Base-by-base conservation (phyloP, 2,113 vertebrate genomes). In the Stomatorhinus ivindoensis region DNA sequence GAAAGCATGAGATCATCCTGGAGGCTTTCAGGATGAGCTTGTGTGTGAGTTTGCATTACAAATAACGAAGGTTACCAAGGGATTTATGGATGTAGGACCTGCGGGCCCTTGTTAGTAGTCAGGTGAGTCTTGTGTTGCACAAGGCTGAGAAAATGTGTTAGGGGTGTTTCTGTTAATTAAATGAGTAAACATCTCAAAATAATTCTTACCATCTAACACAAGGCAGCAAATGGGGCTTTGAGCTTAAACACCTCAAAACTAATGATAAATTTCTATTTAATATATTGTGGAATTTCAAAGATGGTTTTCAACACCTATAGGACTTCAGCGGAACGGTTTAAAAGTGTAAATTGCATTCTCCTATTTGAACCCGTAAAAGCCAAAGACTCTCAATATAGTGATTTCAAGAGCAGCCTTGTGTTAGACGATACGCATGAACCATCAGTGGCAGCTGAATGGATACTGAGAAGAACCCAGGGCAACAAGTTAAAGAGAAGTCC, bases 401-500 rank as follows among this genome's bases (percentile, higher is more conserved):
- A 86, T 27, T 51, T 51, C 53, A 17, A 31, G 1, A 50, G 27
- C 24, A 53, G 48, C 85, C 85, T 86, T 86, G 85, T n/a, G 46
- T 86, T 24, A 53, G 51, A 53, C 65, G 87, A 9, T 24, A n/a
- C 3, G 39, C 11, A 51, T 47, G 50, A 39, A 87, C 35, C 24
- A n/a, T 42, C 87, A 9, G 93, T 94, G 88, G 93, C 93, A 90
- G 94, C 95, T 95, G 91, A 53, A 48, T 87, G 35, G 17, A 19
- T 69, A 76, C 0, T 42, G 42, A 86, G 2, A 44, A 27, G 44
- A 76, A 86, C 44, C n/a, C 44, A 19, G 44, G 44, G 47, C 83
- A 50, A 27, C 10, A 86, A 86, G 83, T 50, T 4, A 50, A 21
- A 85, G 48, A n/a, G 24, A 6, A 47, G 9, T 50, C n/a, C 27